Evolutionary conservation across 2,888 invertebrate genomes (phyloP).

Genomic region (Dioctria linearis): DNA sequence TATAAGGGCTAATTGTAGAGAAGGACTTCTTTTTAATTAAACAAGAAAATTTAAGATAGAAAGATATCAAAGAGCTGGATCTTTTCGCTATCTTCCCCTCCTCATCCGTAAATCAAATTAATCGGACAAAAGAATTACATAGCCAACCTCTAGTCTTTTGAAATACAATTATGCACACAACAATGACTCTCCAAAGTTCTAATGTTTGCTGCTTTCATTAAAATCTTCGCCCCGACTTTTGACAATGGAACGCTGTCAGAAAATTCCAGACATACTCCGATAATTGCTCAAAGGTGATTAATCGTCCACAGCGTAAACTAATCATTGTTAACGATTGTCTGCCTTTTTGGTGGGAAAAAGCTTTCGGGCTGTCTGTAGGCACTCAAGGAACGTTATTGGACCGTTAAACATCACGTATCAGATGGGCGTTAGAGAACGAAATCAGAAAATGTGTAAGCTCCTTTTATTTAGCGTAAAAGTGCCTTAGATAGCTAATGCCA

Average conservation of each 20-base stretch:
- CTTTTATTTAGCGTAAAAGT: neutral
- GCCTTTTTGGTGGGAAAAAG: neutral
- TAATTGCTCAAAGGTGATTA: slow-evolving; percentile 37
- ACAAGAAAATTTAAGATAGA: no score
- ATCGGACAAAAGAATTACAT: no score
- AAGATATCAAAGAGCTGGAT: no score
- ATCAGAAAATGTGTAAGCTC: slow-evolving; percentile 2
- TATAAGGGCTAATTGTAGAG: no score
- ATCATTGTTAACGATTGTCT: slow-evolving; percentile 6
- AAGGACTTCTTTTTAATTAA: no score
- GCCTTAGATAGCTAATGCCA: neutral
- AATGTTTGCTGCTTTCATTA: no score
- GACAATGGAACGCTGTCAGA: slow-evolving; percentile 1
- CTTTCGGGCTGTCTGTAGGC: neutral
- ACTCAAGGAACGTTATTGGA: neutral
- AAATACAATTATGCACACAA: no score
- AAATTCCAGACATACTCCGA: neutral
- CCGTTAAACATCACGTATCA: slow-evolving; percentile 2
- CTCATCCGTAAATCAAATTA: no score
- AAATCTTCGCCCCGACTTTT: neutral
- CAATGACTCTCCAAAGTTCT: no score
- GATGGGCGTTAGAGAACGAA: neutral
- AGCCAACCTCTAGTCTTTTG: no score
- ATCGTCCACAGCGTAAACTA: slow-evolving; percentile 30
- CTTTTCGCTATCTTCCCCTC: no score